Conservation (phyloP, 2,888 invertebrate species). For the Cheilosia variabilis region DNA sequence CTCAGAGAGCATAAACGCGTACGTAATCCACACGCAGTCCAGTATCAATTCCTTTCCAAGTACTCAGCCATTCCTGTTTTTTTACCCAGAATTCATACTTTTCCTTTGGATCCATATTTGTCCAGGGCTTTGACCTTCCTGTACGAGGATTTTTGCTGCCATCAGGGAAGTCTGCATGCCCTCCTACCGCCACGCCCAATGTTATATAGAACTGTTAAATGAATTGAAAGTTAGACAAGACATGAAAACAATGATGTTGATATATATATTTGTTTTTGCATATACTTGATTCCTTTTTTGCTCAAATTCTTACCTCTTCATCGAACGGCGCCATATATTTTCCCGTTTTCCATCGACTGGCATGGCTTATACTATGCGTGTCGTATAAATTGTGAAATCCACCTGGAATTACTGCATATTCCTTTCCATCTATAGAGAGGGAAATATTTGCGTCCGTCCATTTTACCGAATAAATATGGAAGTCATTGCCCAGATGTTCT, state of each 20-base stretch:
- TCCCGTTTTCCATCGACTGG: conserved; percentile 86
- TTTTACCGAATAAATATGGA: conserved; percentile 88
- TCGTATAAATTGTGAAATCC: conserved; percentile 76
- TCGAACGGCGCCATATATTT: conserved; percentile 89
- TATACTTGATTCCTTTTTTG: not conserved
- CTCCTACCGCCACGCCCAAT: conserved; percentile 91
- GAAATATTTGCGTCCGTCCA: conserved; percentile 85
- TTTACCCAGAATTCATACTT: not conserved
- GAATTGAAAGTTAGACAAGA: not conserved
- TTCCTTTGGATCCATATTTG: not conserved
- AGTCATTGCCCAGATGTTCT: conserved; percentile 85
- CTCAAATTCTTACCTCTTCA: conserved; percentile 85
- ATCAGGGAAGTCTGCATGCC: conserved; percentile 89
- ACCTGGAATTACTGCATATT: conserved; percentile 84
- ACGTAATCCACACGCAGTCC: conserved; percentile 81
- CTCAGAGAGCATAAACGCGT: conserved; percentile 79
- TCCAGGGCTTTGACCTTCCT: not conserved
- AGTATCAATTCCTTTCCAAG: conserved; percentile 80
- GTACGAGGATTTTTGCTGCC: conserved; percentile 43
- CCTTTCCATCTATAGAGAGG: conserved; percentile 85
- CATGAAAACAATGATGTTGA: not conserved
- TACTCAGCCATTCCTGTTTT: not conserved
- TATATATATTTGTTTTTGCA: no score
- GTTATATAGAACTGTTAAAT: conserved; percentile 89
- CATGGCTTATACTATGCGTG: conserved; percentile 77